Conservation (phyloP, 2,888 invertebrate species). For the Lithosia quadra region DNA sequence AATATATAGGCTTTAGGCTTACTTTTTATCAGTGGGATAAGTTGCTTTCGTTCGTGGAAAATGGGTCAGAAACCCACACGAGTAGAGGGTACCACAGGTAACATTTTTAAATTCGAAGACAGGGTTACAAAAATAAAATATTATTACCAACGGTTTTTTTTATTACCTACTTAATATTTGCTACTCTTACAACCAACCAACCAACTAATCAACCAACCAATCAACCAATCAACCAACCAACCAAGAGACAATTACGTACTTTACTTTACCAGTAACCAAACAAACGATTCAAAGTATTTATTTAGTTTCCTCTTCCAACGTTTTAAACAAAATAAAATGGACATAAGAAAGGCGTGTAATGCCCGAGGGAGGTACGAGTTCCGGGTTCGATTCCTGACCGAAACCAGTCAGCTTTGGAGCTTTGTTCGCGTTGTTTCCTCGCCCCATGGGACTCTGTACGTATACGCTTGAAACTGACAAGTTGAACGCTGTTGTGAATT, state of each 20-base stretch:
- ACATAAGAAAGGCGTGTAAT: slow-evolving; percentile 46
- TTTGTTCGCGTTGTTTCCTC: slow-evolving; percentile 50
- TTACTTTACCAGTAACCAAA: background rate
- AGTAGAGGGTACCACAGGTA: no score
- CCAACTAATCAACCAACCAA: no score
- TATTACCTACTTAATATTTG: no score
- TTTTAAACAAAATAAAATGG: slow-evolving; percentile 53
- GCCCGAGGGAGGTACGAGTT: slow-evolving; percentile 51
- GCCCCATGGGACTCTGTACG: slow-evolving; percentile 41
- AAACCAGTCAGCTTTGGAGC: slow-evolving; percentile 53
- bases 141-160: no score
- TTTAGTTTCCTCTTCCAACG: slow-evolving; percentile 32
- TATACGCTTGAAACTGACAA: slow-evolving; percentile 43
- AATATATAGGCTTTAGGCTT: no score
- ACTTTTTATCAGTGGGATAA: no score
- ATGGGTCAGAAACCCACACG: no score
- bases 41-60: no score
- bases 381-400: slow-evolving; percentile 57
- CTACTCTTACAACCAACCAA: background rate
- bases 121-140: background rate
- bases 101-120: no score
- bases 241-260: background rate
- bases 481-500: slow-evolving; percentile 31
- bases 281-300: slow-evolving; percentile 23
- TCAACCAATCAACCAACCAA: background rate